Base-by-base conservation (phyloP, 2,888 invertebrate species). In the Panzeria rudis region DNA sequence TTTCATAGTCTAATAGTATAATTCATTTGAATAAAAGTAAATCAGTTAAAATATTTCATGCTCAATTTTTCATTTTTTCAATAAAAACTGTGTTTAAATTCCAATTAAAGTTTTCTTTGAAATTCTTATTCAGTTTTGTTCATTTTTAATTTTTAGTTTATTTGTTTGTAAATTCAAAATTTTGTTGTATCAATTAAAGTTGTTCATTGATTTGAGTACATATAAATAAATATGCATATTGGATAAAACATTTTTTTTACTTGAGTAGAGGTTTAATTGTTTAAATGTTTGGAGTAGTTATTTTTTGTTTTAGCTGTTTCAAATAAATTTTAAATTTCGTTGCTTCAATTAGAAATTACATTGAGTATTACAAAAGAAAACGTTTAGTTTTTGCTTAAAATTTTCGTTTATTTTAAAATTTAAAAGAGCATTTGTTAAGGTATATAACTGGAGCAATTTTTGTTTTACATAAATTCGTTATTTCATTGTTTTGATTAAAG, bases 401-500 rank as follows among this genome's bases (percentile, higher is more conserved):
- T 13, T 52, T 23, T 23, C 11, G 13, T 23, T 52, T 3, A 20
- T 20, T 17, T 9, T 50, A 44, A 44, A n/a, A 50, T 3, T 0
- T 20, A 9, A 20, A 50, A 50, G 3, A 50, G 0, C 9, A 9
- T 17, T 20, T 23, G 23, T 0, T 52, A 4, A 23, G 3, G 2
- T 17, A 47, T 47, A 11, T 47, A 17, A 41, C 41, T 13, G 13
- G 1, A 41, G 20, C 0, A 59, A 38, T 17, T 61, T 64, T 64
- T 41, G n/a, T n/a, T n/a, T n/a, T n/a, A n/a, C n/a, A n/a, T n/a
- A n/a, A n/a, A n/a, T n/a, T 20, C 1, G 5, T 68, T 68, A 68
- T 32, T 32, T 68, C 25, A 25, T 29, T 64, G 64, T 17, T 44
- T 64, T 47, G 9, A 59, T 59, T 59, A 32, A 35, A 17, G 17